These are phyloP conservation scores for Punctoribates punctum DNA, from an alignment of 2,888 invertebrate genomes.

Conservation along the genomic window DNA sequence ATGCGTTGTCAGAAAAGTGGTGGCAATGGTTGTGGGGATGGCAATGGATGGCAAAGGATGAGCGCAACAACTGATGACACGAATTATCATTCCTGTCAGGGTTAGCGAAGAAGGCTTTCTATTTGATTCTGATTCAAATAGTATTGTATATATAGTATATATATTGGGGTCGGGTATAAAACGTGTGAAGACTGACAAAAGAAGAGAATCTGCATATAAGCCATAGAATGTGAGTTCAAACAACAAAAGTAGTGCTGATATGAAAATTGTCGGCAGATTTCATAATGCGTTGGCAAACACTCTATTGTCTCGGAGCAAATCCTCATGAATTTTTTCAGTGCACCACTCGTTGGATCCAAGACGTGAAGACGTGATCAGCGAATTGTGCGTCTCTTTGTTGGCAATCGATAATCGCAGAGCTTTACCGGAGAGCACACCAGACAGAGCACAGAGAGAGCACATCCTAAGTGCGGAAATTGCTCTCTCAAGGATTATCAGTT, in stretches of 20 bases:
- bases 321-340: slow-evolving; percentile 25
- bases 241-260: slow-evolving; percentile 22
- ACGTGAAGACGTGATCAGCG: slow-evolving; percentile 26
- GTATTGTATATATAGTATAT: slow-evolving; percentile 5
- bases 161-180: neutral
- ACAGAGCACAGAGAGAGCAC: slow-evolving; percentile 4
- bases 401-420: slow-evolving; percentile 28
- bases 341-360: neutral
- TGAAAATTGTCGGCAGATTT: slow-evolving; percentile 14
- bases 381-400: slow-evolving; percentile 14
- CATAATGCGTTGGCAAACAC: slow-evolving; percentile 18
- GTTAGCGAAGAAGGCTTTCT: slow-evolving; percentile 7
- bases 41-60: neutral
- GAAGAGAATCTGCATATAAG: slow-evolving; percentile 24
- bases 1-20: neutral
- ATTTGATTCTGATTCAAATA: slow-evolving; percentile 29
- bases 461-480: slow-evolving; percentile 33
- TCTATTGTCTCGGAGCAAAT: slow-evolving; percentile 20
- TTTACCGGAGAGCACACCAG: slow-evolving; percentile 11
- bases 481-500: slow-evolving; percentile 33
- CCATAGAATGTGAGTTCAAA: slow-evolving; percentile 13
- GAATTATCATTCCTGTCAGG: slow-evolving; percentile 29
- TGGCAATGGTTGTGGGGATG: neutral
- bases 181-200: slow-evolving; percentile 9
- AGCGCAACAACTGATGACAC: slow-evolving; percentile 19